These are phyloP conservation scores for Epirrhoe tristata DNA, from an alignment of 2,888 invertebrate species.

Conservation along the genomic window DNA sequence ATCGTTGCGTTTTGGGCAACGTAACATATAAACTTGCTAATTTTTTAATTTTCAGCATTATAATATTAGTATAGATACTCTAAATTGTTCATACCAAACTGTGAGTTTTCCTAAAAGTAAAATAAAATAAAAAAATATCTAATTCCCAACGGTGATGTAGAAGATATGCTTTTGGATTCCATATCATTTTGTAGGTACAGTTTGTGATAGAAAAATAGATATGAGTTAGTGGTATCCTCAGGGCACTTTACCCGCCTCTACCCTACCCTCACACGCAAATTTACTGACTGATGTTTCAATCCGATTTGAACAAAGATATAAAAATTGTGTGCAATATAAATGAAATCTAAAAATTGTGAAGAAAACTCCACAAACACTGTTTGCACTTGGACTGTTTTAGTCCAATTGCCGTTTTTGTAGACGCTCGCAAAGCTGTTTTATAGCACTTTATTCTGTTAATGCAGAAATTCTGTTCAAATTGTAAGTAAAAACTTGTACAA, in stretches of 20 bases:
- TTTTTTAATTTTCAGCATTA: too few relatives aligned
- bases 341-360: constrained; percentile 27
- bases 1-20: too few relatives aligned
- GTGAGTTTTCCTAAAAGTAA: too few relatives aligned
- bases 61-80: too few relatives aligned
- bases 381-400: constrained; percentile 18
- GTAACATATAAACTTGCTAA: too few relatives aligned
- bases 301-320: constrained; percentile 11
- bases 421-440: constrained; percentile 38
- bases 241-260: not conserved
- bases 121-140: too few relatives aligned
- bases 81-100: too few relatives aligned
- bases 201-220: too few relatives aligned
- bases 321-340: constrained; percentile 26
- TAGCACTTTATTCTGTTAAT: constrained; percentile 33
- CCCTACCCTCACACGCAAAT: constrained; percentile 4
- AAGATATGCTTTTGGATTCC: too few relatives aligned
- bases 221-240: not conserved
- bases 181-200: too few relatives aligned
- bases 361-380: constrained; percentile 25
- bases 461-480: constrained; percentile 14
- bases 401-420: constrained; percentile 40
- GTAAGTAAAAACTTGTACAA: constrained; percentile 13
- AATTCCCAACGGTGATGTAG: too few relatives aligned
- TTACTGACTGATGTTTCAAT: constrained; percentile 4